A percentile compares a stretch with the other conserved stretches of the same genome.
Evolutionary conservation across 92 coral and sea anemone genomes (phyloP).

Genomic region (Scolanthus callimorphus): DNA sequence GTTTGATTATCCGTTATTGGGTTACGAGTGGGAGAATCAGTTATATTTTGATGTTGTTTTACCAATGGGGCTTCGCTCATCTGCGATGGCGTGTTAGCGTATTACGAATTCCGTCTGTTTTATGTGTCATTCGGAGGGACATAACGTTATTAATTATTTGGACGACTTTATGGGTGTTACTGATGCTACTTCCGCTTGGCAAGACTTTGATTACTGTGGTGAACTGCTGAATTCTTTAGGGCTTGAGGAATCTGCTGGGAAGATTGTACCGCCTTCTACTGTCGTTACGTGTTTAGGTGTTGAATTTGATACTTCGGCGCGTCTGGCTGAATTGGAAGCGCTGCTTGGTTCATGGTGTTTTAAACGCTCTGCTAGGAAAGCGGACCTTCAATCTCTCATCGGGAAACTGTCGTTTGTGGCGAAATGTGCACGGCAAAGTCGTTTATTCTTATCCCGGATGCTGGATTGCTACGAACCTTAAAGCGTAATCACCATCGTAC

Average conservation of each 20-base stretch:
- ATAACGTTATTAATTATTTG: slow-evolving; percentile 6
- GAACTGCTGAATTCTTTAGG: slow-evolving; percentile 1
- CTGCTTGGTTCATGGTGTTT: slow-evolving; percentile 1
- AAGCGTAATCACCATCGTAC: slow-evolving; percentile 12
- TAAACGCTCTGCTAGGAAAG: slow-evolving; percentile 11
- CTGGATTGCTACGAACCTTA: slow-evolving; percentile 8
- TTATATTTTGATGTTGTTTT: slow-evolving; percentile 21
- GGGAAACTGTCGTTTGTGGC: slow-evolving; percentile 18
- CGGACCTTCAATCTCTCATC: slow-evolving; percentile 21
- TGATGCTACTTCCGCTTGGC: background rate
- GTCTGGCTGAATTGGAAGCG: slow-evolving; percentile 3
- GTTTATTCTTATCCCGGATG: slow-evolving; percentile 11
- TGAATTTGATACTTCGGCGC: slow-evolving; percentile 12
- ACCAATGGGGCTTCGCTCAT: slow-evolving; percentile 35
- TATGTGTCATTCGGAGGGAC: background rate
- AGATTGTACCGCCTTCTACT: slow-evolving; percentile 16
- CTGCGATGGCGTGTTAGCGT: slow-evolving; percentile 42
- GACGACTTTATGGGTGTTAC: too few species aligned
- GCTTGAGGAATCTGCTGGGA: background rate
- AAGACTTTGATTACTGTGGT: slow-evolving; percentile 3
- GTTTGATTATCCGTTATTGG: slow-evolving; percentile 13
- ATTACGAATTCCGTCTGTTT: background rate
- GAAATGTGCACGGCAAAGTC: slow-evolving; percentile 25
- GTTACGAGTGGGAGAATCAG: slow-evolving; percentile 14
- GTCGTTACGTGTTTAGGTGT: slow-evolving; percentile 31